Percentiles rank a stretch among this genome's conserved stretches.
Conservation (phyloP, 2,888 invertebrate genomes). For the Ellobium chinense region DNA sequence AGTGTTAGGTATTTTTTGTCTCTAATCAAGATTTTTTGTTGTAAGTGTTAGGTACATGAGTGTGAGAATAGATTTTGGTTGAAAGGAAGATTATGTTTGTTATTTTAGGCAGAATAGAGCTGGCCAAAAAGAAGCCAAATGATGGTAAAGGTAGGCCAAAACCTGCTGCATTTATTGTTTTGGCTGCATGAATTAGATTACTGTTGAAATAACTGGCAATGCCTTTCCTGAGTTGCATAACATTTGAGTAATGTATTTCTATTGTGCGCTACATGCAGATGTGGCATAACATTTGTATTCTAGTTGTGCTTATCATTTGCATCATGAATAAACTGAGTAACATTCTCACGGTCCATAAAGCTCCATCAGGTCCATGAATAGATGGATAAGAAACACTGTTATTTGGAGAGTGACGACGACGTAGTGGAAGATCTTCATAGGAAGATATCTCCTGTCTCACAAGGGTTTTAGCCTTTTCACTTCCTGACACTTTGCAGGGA, state of each 20-base stretch:
- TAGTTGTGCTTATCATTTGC: background rate
- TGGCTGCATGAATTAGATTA: conserved; percentile 30
- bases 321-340: too few relatives aligned
- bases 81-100: conserved; percentile 12
- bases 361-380: too few relatives aligned
- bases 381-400: too few relatives aligned
- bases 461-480: too few relatives aligned
- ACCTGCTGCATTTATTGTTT: conserved; percentile 11
- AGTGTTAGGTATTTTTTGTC: background rate
- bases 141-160: conserved; percentile 42
- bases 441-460: too few relatives aligned
- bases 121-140: conserved; percentile 33
- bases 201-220: conserved; percentile 25
- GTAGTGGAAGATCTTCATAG: too few relatives aligned
- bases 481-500: too few relatives aligned
- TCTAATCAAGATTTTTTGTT: background rate
- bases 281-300: background rate
- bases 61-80: background rate
- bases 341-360: too few relatives aligned
- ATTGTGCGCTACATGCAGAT: background rate
- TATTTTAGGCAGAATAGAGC: conserved; percentile 41
- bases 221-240: conserved; percentile 7
- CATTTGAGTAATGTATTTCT: background rate
- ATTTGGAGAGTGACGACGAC: too few relatives aligned
- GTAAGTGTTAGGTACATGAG: background rate